Percentiles rank a stretch among this genome's conserved stretches.
Conservation (phyloP, 2,888 invertebrate species). For the Drosophila austrosaltans region DNA sequence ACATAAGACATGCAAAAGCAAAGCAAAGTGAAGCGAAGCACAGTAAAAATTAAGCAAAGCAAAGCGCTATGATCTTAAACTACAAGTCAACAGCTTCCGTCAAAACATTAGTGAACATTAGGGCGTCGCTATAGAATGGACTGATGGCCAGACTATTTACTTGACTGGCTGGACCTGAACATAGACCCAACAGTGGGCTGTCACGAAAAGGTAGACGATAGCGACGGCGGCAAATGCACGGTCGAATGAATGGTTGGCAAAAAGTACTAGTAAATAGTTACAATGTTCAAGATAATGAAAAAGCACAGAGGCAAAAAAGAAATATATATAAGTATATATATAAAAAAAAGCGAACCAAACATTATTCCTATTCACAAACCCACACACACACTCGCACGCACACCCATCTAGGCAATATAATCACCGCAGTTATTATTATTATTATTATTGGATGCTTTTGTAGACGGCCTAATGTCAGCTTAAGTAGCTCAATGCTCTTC, state of each 20-base stretch:
- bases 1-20: conserved; percentile 17
- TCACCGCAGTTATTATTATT: conserved; percentile 20
- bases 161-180: neutral
- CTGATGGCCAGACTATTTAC: conserved; percentile 8
- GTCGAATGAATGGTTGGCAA: neutral
- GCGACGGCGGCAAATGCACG: neutral
- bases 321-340: no score
- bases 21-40: conserved; percentile 14
- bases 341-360: conserved; percentile 5
- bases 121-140: conserved; percentile 35
- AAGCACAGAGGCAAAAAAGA: conserved; percentile 13
- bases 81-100: conserved; percentile 57
- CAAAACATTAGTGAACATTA: conserved; percentile 46
- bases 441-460: conserved; percentile 24
- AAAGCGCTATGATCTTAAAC: conserved; percentile 32
- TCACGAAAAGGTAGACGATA: neutral
- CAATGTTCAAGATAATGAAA: conserved; percentile 16
- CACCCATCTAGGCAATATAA: neutral
- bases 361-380: conserved; percentile 14
- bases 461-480: conserved; percentile 17
- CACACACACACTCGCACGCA: neutral
- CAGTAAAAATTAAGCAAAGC: conserved; percentile 15
- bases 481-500: conserved; percentile 9
- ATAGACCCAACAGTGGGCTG: conserved; percentile 12
- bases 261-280: conserved; percentile 10